Conservation (phyloP, 2,113 vertebrate genomes). For the Zosterops lateralis region DNA sequence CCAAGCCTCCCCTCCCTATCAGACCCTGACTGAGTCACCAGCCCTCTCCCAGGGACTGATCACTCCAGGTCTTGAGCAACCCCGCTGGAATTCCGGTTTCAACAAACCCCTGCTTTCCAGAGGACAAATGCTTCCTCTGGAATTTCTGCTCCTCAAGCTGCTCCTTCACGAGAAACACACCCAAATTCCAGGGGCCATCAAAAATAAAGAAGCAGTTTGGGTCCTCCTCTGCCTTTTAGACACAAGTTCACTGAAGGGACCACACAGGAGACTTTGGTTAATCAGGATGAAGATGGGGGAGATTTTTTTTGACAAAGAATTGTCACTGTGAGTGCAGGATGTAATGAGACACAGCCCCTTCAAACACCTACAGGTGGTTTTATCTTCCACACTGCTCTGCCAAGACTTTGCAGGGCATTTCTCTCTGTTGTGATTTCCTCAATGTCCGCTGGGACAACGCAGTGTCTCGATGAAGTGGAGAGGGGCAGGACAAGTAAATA, state of each 20-base stretch:
- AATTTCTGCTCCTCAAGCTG: background rate
- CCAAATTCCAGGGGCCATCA: background rate
- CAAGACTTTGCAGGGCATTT: background rate
- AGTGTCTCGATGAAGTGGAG: background rate
- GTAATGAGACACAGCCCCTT: background rate
- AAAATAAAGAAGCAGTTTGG: background rate
- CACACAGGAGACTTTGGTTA: background rate
- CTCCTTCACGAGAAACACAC: background rate
- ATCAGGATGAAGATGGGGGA: background rate
- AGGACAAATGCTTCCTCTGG: background rate
- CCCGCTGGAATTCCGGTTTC: background rate
- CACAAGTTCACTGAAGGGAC: background rate
- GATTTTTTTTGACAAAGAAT: background rate
- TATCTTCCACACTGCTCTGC: background rate
- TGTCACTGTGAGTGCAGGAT: accelerated
- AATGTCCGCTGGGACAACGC: background rate
- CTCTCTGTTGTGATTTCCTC: background rate
- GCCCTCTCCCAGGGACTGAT: background rate
- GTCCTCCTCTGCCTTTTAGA: background rate
- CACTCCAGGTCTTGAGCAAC: slow-evolving; percentile 36
- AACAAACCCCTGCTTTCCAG: background rate
- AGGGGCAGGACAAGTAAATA: background rate
- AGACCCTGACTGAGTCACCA: slow-evolving; percentile 38
- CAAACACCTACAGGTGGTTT: background rate
- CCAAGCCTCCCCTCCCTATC: background rate